These are phyloP conservation scores for Pedionomus torquatus DNA, from an alignment of 2,113 vertebrate genomes.

Conservation along the genomic window DNA sequence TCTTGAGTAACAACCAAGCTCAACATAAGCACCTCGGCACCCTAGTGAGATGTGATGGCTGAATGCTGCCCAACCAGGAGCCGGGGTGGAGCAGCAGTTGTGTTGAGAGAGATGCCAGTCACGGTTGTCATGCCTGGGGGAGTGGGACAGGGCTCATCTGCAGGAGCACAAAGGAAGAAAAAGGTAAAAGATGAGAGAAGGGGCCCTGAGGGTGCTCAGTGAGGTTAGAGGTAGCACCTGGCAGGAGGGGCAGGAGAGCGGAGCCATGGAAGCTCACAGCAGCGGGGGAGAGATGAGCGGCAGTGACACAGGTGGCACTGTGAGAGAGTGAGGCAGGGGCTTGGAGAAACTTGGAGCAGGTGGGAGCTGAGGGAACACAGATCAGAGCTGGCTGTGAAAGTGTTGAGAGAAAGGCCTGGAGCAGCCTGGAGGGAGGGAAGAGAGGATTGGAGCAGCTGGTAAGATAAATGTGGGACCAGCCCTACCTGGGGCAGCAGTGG, in stretches of 20 bases:
- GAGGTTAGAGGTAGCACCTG: neutral
- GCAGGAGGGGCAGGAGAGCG: neutral
- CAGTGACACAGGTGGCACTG: fast-evolving
- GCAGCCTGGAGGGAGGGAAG: constrained; percentile 24
- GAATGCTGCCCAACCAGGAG: neutral
- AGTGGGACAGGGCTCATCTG: neutral
- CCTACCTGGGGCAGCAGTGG: neutral
- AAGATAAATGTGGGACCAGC: neutral
- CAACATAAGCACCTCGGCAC: neutral
- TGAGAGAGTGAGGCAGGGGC: fast-evolving
- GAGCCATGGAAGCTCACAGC: fast-evolving
- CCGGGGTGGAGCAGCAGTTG: neutral
- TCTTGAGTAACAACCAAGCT: neutral
- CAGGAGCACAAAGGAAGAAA: neutral
- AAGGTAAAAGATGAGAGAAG: neutral
- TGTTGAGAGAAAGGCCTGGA: neutral
- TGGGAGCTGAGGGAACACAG: neutral
- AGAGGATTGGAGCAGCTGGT: neutral
- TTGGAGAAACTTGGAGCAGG: neutral
- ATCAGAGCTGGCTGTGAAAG: neutral
- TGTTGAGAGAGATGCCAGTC: neutral
- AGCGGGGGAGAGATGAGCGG: fast-evolving
- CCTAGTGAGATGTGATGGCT: neutral
- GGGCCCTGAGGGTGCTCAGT: neutral
- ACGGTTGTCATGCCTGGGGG: fast-evolving